Evolutionary conservation across 2,113 vertebrate species (phyloP).

Genomic region (Percina caprodes): DNA sequence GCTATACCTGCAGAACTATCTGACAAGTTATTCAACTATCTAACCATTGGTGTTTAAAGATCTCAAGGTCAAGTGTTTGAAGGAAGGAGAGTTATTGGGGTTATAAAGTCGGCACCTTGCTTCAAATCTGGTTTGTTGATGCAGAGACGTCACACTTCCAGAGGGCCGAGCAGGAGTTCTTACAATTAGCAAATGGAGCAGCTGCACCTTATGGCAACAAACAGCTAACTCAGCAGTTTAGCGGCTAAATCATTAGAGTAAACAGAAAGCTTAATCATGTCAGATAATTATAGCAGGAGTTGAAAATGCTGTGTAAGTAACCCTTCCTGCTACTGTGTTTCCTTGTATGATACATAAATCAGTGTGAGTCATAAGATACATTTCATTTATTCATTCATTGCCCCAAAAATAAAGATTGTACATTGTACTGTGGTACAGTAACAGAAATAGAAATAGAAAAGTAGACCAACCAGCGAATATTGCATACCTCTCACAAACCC

Average conservation of each 20-base stretch:
- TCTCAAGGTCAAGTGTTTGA: conserved; percentile 9
- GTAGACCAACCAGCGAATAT: neutral
- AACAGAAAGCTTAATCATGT: conserved; percentile 52
- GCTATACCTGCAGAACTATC: neutral
- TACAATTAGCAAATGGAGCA: conserved; percentile 53
- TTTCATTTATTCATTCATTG: conserved; percentile 2
- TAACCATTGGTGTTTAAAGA: conserved; percentile 7
- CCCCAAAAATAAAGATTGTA: neutral
- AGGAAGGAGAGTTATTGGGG: neutral
- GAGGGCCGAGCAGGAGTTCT: conserved; percentile 12
- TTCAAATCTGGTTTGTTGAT: conserved; percentile 48
- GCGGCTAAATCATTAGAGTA: conserved; percentile 44
- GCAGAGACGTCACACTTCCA: conserved; percentile 19
- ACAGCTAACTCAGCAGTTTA: conserved; percentile 56
- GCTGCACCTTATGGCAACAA: conserved; percentile 45
- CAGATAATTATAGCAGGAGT: conserved; percentile 52
- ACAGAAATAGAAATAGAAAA: neutral
- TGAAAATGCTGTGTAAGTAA: conserved; percentile 18
- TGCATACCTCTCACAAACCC: neutral
- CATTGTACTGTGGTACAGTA: neutral
- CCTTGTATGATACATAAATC: conserved; percentile 19
- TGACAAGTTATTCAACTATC: neutral
- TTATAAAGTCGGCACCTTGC: neutral
- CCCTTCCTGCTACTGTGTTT: neutral
- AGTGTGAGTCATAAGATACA: conserved; percentile 8